Base-by-base conservation (phyloP, 2,888 invertebrate genomes). In the Morpho deidamia region DNA sequence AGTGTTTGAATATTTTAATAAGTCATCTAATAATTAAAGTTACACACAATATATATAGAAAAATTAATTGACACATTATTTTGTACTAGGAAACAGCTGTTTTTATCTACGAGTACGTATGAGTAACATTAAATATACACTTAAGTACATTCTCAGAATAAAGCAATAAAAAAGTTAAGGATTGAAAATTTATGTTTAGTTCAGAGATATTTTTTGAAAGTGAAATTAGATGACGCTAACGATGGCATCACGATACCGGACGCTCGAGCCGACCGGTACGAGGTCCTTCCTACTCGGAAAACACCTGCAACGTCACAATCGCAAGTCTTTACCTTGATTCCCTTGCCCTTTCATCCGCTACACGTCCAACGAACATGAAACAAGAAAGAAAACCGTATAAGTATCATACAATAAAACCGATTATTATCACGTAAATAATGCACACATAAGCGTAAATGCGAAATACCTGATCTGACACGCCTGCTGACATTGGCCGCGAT, bases 391-490 rank as follows among this genome's bases (percentile, higher is more conserved):
- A 77, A 73, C 62, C 66, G 69, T 68, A 70, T 68, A 66, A 70
- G 69, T 71, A 76, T 61, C 61, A 60, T 65, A 54, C 59, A 55
- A 57, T 62, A 63, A 67, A 66, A 58, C 54, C 53, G 39, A 61
- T 51, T 53, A 58, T 64, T 54, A 56, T 39, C 56, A 59, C 68
- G 61, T 70, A 72, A 74, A 69, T 71, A 72, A 58, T 65, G 60
- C 61, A 68, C 42, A 70, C 77, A 73, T 66, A 72, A 68, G 65
- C 63, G 63, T 68, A 78, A 79, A 83, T 72, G 72, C 68, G 73
- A 86, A 83, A 90, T 94, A 95, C 95, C 95, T 95, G 95, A 92
- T 95, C 95, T 93, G 94, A 94, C 94, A 95, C 94, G 94, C 95
- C 94, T 94, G 95, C 94, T 94, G 95, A 95, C 95, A 95, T 95